Evolutionary conservation across 1,140 invertebrate genomes (phyloP).

Genomic region (Wasmannia auropunctata): DNA sequence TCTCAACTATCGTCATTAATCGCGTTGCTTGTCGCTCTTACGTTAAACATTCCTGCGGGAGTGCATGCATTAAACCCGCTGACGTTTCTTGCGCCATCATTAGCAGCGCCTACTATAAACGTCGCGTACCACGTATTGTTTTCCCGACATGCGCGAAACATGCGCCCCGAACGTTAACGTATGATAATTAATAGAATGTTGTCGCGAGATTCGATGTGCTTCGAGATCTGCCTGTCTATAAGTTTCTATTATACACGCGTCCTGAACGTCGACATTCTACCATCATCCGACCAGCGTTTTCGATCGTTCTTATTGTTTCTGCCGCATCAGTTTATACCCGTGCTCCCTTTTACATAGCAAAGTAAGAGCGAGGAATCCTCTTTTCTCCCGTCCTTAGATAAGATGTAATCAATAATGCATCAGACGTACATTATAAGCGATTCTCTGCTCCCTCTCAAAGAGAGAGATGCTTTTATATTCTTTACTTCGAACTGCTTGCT

Average conservation of each 20-base stretch:
- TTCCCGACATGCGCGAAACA: conserved; percentile 22
- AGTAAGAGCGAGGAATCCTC: conserved; percentile 27
- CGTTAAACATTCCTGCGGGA: conserved; percentile 45
- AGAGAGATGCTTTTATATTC: conserved; percentile 29
- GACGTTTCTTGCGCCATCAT: conserved; percentile 55
- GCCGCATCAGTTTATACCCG: conserved; percentile 28
- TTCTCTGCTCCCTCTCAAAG: conserved; percentile 42
- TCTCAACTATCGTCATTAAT: conserved; percentile 54
- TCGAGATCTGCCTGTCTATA: background rate
- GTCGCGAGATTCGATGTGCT: background rate
- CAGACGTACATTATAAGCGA: conserved; percentile 40
- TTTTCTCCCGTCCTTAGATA: conserved; percentile 49
- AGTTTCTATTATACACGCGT: conserved; percentile 12
- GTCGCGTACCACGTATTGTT: conserved; percentile 48
- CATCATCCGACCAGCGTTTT: conserved; percentile 12
- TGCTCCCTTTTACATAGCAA: conserved; percentile 35
- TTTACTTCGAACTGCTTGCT: conserved; percentile 1
- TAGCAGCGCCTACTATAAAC: conserved; percentile 51
- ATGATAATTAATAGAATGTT: conserved; percentile 42
- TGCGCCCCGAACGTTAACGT: conserved; percentile 36
- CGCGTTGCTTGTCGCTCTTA: conserved; percentile 54
- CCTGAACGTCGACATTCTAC: conserved; percentile 6
- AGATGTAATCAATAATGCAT: conserved; percentile 53
- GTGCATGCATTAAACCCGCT: conserved; percentile 47
- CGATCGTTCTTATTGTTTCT: conserved; percentile 38